A percentile compares a stretch with the other conserved stretches of the same genome.
phyloP scores from a whole-genome alignment of 1,140 invertebrate genomes.

The Tachypleus tridentatus region DNA sequence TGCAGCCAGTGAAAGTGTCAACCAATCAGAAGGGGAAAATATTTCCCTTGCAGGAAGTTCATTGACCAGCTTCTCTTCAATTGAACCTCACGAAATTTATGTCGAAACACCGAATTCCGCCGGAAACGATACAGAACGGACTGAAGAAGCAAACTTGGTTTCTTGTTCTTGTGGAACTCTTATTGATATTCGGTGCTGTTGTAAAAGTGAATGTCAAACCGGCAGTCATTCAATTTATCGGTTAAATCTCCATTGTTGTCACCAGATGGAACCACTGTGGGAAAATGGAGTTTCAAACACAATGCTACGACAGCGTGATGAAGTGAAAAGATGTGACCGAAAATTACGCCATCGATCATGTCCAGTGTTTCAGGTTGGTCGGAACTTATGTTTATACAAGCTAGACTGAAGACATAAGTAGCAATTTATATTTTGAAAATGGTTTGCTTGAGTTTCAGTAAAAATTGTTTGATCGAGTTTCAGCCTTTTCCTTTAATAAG shows the following conservation, averaged over 20 bases:
- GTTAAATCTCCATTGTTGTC: conserved; percentile 18
- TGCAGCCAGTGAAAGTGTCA: conserved; percentile 11
- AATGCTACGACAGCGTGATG: background rate
- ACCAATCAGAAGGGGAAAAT: conserved; percentile 16
- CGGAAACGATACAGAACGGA: too few relatives aligned
- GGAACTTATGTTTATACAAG: too few relatives aligned
- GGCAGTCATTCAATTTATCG: conserved; percentile 5
- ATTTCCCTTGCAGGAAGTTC: background rate
- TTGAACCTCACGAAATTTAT: too few relatives aligned
- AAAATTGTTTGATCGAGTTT: too few relatives aligned
- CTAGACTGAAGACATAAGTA: too few relatives aligned
- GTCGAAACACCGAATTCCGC: too few relatives aligned
- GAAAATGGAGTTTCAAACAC: conserved; percentile 3
- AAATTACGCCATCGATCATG: conserved; percentile 19
- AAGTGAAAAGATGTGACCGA: conserved; percentile 17
- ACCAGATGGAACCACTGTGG: conserved; percentile 22
- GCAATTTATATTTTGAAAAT: too few relatives aligned
- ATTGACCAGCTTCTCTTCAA: too few relatives aligned
- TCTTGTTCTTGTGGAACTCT: too few relatives aligned
- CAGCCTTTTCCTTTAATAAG: too few relatives aligned
- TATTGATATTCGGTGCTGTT: background rate
- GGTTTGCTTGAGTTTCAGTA: too few relatives aligned
- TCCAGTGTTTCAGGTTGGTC: conserved; percentile 20
- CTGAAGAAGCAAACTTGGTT: too few relatives aligned
- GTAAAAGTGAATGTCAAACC: conserved; percentile 7